A percentile compares a stretch with the other conserved stretches of the same genome.
These are phyloP conservation scores for Metaphire vulgaris DNA, from an alignment of 1,140 invertebrate species.

Conservation along the genomic window DNA sequence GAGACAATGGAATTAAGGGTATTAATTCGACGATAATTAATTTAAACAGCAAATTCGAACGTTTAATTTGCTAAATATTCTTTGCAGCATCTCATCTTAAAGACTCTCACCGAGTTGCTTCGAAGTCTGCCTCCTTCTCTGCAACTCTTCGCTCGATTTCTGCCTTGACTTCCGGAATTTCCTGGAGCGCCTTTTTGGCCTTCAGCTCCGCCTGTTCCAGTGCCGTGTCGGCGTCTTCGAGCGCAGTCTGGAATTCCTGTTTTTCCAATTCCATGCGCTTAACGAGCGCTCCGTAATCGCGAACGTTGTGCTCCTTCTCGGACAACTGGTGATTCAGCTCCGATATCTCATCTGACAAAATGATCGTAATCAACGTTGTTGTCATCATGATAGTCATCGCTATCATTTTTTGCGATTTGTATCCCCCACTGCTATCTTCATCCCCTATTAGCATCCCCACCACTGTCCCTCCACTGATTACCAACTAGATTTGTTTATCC, in stretches of 20 bases:
- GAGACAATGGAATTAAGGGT: too few relatives aligned
- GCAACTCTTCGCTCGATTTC: constrained; percentile 95
- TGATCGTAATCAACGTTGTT: too few relatives aligned
- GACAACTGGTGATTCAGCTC: background rate
- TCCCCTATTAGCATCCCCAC: too few relatives aligned
- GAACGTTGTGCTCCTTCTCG: background rate
- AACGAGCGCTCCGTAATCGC: background rate
- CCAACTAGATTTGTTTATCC: too few relatives aligned
- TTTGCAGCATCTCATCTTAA: too few relatives aligned
- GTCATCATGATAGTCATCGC: too few relatives aligned
- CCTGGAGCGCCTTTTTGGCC: constrained; percentile 79
- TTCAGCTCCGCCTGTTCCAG: constrained; percentile 72
- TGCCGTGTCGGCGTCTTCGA: constrained; percentile 96
- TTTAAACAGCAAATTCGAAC: too few relatives aligned
- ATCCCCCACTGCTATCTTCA: too few relatives aligned
- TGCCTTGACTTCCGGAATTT: constrained; percentile 91
- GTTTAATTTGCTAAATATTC: too few relatives aligned
- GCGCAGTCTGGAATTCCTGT: constrained; percentile 94
- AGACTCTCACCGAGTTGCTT: constrained; percentile 83
- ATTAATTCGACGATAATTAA: too few relatives aligned
- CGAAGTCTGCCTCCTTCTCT: constrained; percentile 99
- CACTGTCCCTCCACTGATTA: too few relatives aligned
- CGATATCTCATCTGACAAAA: background rate
- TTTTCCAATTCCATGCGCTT: constrained; percentile 90
- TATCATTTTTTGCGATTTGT: too few relatives aligned